Percentiles rank a stretch among this genome's conserved stretches.
Conservation (phyloP, 1,140 invertebrate species). For the Zaprionus taronus region DNA sequence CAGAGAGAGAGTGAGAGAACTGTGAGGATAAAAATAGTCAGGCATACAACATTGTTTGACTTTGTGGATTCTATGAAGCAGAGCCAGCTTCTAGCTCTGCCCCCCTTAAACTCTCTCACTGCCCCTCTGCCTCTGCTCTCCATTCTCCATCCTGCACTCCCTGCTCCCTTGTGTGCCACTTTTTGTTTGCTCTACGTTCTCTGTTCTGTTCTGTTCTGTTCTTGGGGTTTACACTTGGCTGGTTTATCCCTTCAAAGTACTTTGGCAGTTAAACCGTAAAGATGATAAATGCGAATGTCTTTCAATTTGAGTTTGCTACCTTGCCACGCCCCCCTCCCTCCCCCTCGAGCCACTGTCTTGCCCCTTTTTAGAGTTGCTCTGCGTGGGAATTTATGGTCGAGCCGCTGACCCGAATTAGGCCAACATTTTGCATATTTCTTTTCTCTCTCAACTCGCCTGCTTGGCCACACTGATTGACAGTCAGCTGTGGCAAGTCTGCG, state of each 20-base stretch:
- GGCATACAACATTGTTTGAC: constrained; percentile 80
- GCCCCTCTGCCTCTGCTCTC: neutral
- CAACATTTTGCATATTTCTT: constrained; percentile 54
- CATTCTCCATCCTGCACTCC: neutral
- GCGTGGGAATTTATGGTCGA: constrained; percentile 66
- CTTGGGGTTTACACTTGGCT: constrained; percentile 38
- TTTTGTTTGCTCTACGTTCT: constrained; percentile 38
- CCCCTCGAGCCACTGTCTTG: neutral
- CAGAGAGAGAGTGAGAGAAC: neutral
- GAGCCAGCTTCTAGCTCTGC: constrained; percentile 12
- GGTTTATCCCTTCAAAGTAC: constrained; percentile 62
- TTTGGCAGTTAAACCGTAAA: constrained; percentile 82
- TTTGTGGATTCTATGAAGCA: constrained; percentile 60
- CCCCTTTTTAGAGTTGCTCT: neutral
- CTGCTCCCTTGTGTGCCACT: neutral
- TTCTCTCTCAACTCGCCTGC: constrained; percentile 12
- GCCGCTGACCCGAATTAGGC: constrained; percentile 52
- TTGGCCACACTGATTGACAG: constrained; percentile 46
- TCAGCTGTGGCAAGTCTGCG: constrained; percentile 15
- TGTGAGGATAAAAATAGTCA: constrained; percentile 69
- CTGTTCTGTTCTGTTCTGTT: constrained; percentile 23
- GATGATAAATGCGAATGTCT: constrained; percentile 82
- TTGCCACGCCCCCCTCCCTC: constrained; percentile 5
- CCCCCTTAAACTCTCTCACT: too few relatives aligned
- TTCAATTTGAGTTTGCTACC: constrained; percentile 65